Evolutionary conservation across 2,888 invertebrate genomes (phyloP).

Genomic region (Xanthia icteritia): DNA sequence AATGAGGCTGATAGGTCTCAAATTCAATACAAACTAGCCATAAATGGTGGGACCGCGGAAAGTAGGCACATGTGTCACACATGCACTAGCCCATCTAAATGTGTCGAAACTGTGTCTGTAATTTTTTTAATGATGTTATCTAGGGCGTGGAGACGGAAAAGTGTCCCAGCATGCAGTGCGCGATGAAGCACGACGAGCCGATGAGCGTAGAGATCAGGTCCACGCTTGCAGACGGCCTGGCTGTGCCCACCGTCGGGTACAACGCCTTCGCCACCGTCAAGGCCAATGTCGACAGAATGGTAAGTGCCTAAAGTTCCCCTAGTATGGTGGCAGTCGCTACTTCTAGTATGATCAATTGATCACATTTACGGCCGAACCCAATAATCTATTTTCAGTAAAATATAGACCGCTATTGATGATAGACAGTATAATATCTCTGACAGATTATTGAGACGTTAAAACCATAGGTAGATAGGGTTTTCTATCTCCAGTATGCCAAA

Average conservation of each 20-base stretch:
- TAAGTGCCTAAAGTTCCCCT: slow-evolving; percentile 72
- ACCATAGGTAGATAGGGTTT: no score
- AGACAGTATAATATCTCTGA: no score
- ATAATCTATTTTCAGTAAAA: no score
- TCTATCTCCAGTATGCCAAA: no score
- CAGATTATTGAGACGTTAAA: no score
- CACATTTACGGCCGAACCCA: not conserved
- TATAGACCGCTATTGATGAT: no score
- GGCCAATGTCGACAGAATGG: slow-evolving; percentile 94
- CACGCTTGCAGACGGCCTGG: slow-evolving; percentile 96
- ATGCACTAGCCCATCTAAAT: not conserved
- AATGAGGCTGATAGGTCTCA: not conserved
- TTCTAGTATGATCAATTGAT: not conserved
- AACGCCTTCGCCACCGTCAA: slow-evolving; percentile 95
- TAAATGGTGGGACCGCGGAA: not conserved
- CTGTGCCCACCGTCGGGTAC: slow-evolving; percentile 96
- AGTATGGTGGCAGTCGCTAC: not conserved
- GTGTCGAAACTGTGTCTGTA: not conserved
- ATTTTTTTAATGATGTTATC: not conserved
- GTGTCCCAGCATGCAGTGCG: slow-evolving; percentile 95
- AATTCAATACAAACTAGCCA: not conserved
- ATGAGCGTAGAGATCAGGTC: slow-evolving; percentile 92
- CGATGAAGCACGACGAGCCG: slow-evolving; percentile 93
- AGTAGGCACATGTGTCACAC: not conserved
- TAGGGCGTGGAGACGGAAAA: slow-evolving; percentile 98